Conservation (phyloP, 2,797 vertebrate genomes). For the Neosilurus hyrtlii region DNA sequence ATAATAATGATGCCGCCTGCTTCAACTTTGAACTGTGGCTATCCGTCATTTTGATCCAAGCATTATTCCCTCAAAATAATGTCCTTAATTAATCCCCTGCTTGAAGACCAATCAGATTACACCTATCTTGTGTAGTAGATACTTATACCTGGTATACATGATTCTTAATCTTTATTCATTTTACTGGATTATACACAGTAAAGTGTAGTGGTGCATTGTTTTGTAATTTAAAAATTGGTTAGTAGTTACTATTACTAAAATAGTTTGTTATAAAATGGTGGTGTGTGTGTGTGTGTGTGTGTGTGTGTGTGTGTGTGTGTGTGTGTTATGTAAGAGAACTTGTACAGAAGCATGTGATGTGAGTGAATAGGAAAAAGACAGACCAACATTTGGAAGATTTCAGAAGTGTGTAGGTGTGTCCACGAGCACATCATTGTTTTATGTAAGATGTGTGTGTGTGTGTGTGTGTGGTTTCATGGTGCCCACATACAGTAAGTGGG, state of each 20-base stretch:
- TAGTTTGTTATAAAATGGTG: neutral
- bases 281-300: no score
- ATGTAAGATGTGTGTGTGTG: conserved; percentile 29
- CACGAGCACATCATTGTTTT: conserved; percentile 7
- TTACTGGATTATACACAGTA: neutral
- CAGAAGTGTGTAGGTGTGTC: conserved; percentile 28
- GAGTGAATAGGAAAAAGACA: conserved; percentile 16
- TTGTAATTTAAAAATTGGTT: neutral
- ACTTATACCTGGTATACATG: no score
- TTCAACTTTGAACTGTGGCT: no score
- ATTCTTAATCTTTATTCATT: neutral
- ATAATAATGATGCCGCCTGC: no score
- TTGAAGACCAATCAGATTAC: no score
- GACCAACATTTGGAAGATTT: conserved; percentile 16
- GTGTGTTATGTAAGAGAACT: neutral
- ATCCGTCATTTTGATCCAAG: no score
- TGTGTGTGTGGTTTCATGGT: conserved; percentile 36
- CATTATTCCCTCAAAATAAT: no score
- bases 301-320: neutral
- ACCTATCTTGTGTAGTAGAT: no score
- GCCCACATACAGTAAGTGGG: conserved; percentile 19
- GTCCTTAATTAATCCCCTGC: no score
- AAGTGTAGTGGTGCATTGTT: no score
- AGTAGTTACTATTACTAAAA: neutral
- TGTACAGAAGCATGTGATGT: neutral